Percentiles rank a stretch among this genome's conserved stretches.
These are phyloP conservation scores for Coecobrya sp. DNA, from an alignment of 2,888 invertebrate genomes.

Conservation along the genomic window DNA sequence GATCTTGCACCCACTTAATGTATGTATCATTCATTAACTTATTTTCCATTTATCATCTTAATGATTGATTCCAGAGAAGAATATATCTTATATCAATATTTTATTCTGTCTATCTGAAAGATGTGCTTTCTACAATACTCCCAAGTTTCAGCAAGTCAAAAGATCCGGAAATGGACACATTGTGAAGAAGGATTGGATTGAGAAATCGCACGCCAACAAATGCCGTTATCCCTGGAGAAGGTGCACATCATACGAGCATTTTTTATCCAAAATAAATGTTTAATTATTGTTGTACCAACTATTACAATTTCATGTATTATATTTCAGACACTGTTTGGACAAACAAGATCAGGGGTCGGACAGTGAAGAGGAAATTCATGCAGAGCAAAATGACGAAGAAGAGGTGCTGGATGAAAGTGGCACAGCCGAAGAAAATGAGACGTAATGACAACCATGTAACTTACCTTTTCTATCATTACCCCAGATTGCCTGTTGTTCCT, in stretches of 20 bases:
- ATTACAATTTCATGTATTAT: slow-evolving; percentile 12
- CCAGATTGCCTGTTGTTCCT: neutral
- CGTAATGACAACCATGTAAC: slow-evolving; percentile 23
- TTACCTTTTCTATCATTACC: neutral
- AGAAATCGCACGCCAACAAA: slow-evolving; percentile 90
- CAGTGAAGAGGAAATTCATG: slow-evolving; percentile 89
- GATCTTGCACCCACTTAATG: slow-evolving; percentile 94
- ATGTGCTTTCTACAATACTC: slow-evolving; percentile 96
- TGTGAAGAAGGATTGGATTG: slow-evolving; percentile 93
- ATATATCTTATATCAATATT: too few species aligned
- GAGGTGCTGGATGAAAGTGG: slow-evolving; percentile 53
- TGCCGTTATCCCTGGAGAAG: slow-evolving; percentile 91
- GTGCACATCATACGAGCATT: neutral
- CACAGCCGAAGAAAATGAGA: neutral
- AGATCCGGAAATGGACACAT: slow-evolving; percentile 90
- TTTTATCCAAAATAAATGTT: neutral
- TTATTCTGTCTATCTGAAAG: slow-evolving; percentile 88
- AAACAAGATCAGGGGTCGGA: slow-evolving; percentile 88
- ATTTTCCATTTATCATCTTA: slow-evolving; percentile 87
- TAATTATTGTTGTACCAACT: neutral
- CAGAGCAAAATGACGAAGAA: slow-evolving; percentile 85
- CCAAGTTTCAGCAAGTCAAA: slow-evolving; percentile 93
- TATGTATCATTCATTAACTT: slow-evolving; percentile 88
- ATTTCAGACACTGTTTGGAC: slow-evolving; percentile 89
- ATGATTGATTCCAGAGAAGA: too few species aligned